Percentiles rank a stretch among this genome's conserved stretches.
Evolutionary conservation across 2,888 invertebrate genomes (phyloP).

Genomic region (Baccha elongata): DNA sequence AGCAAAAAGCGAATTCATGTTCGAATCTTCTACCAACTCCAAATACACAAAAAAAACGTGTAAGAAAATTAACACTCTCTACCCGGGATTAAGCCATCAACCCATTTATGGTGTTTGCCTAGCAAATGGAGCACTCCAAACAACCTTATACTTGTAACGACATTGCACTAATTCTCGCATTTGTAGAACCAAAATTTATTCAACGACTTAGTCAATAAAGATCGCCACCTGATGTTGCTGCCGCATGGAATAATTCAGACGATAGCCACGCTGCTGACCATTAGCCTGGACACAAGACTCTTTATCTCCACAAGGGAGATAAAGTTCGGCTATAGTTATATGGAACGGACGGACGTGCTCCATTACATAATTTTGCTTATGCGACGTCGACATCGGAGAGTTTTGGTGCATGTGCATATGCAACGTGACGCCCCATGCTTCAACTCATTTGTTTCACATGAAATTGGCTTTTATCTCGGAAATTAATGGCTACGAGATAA

Average conservation of each 20-base stretch:
- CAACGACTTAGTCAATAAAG: conserved; percentile 66
- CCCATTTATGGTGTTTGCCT: conserved; percentile 67
- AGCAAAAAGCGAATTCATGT: conserved; percentile 63
- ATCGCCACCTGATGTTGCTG: conserved; percentile 60
- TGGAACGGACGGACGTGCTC: conserved; percentile 16
- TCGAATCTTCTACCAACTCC: conserved; percentile 30
- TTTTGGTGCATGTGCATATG: conserved; percentile 24
- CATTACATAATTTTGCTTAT: conserved; percentile 3
- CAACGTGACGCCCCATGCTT: conserved; percentile 43
- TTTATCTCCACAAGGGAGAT: conserved; percentile 61
- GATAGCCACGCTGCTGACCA: conserved; percentile 25
- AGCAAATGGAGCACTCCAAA: conserved; percentile 62
- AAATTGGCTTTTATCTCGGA: conserved; percentile 71
- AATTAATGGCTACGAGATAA: conserved; percentile 72
- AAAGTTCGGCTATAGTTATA: conserved; percentile 1
- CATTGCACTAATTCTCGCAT: conserved; percentile 70
- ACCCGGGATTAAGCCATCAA: conserved; percentile 65
- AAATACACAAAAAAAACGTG: conserved; percentile 36
- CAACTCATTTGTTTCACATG: conserved; percentile 65
- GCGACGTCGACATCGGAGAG: conserved; percentile 50
- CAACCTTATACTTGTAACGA: conserved; percentile 43
- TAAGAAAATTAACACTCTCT: conserved; percentile 62
- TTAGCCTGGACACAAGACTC: conserved; percentile 52
- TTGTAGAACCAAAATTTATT: conserved; percentile 71
- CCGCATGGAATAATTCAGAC: too few relatives aligned